phyloP scores from a whole-genome alignment of 2,888 invertebrate genomes.

The Cerastoderma edule region DNA sequence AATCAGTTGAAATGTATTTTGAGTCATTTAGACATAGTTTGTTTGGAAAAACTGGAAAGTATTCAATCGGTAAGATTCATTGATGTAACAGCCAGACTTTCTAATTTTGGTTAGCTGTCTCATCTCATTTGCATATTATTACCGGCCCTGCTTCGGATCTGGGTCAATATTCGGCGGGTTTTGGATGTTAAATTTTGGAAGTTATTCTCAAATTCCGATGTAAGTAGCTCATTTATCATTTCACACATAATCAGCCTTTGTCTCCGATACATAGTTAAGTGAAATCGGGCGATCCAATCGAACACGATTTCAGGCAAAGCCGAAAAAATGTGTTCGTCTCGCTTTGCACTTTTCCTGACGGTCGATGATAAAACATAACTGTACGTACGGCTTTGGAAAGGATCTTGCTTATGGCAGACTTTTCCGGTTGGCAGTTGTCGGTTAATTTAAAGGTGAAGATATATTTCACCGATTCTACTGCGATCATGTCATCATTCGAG shows the following conservation, averaged over 20 bases:
- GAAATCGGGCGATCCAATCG: neutral
- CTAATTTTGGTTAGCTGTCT: slow-evolving; percentile 58
- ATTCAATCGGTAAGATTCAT: neutral
- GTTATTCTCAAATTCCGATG: slow-evolving; percentile 4
- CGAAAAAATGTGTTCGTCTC: neutral
- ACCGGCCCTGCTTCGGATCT: slow-evolving; percentile 53
- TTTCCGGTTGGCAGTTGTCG: no score
- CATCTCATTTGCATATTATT: slow-evolving; percentile 62
- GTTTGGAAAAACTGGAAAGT: no score
- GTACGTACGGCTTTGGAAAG: no score
- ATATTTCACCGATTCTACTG: no score
- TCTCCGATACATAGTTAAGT: neutral
- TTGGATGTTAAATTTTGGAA: slow-evolving; percentile 29
- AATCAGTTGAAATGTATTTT: neutral
- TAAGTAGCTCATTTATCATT: neutral
- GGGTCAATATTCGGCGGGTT: slow-evolving; percentile 59
- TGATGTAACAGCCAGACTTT: slow-evolving; percentile 33
- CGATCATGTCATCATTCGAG: no score
- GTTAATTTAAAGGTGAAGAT: no score
- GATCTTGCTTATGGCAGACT: no score
- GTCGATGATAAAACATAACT: no score
- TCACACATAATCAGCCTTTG: neutral
- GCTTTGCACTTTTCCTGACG: neutral
- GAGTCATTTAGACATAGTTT: no score
- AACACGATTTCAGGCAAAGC: neutral